These are phyloP conservation scores for Pelobates cultripes DNA, from an alignment of 2,797 vertebrate species.

Conservation along the genomic window DNA sequence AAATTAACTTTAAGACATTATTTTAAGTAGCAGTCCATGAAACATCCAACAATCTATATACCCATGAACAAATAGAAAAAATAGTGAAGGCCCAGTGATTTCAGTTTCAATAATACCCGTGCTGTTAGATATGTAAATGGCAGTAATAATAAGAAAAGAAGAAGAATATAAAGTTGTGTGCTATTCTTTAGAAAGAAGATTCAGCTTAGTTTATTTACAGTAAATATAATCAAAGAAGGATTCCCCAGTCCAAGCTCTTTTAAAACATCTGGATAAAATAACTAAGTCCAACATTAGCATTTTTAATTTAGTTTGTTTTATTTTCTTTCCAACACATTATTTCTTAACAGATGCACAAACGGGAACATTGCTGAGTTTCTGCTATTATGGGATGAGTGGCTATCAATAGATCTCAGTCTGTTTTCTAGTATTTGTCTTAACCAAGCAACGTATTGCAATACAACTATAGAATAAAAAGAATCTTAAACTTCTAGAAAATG, in stretches of 20 bases:
- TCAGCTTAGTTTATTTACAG: slow-evolving; percentile 22
- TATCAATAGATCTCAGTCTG: slow-evolving; percentile 32
- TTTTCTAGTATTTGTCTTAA: slow-evolving; percentile 3
- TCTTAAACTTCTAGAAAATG: too few species aligned
- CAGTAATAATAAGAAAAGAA: too few species aligned
- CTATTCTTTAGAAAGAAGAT: background rate
- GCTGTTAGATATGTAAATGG: too few species aligned
- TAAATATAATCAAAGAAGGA: slow-evolving; percentile 6
- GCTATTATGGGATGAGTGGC: slow-evolving; percentile 42
- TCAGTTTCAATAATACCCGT: too few species aligned
- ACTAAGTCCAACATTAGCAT: slow-evolving; percentile 48
- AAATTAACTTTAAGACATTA: too few species aligned
- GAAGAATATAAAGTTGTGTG: background rate
- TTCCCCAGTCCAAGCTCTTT: slow-evolving; percentile 27
- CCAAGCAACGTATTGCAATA: background rate
- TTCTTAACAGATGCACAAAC: slow-evolving; percentile 48
- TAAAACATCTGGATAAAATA: slow-evolving; percentile 46
- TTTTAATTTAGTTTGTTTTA: slow-evolving; percentile 46
- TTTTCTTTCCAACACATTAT: slow-evolving; percentile 39
- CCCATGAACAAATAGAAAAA: too few species aligned
- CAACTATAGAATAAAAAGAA: background rate
- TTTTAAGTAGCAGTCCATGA: too few species aligned
- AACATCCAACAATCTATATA: too few species aligned
- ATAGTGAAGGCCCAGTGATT: too few species aligned
- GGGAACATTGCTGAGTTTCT: slow-evolving; percentile 51